Base-by-base conservation (phyloP, 2,797 vertebrate genomes). In the Lepilemur ruficaudatus region DNA sequence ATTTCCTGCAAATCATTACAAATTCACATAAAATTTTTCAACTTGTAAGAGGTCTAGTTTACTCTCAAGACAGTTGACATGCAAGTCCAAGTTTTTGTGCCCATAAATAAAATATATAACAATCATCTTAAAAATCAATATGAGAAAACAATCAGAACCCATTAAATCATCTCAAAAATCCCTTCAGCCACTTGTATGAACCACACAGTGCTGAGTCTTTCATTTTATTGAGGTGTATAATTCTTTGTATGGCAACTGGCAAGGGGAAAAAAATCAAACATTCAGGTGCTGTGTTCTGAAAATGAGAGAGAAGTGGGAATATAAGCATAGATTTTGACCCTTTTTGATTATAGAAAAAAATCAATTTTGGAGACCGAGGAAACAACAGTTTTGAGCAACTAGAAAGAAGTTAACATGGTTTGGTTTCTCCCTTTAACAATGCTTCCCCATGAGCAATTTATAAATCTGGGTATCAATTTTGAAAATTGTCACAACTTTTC, bases 61-160 rank as follows among this genome's bases (percentile, higher is more conserved):
- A 87, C 43, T 93, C 76, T 97, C 85, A 89, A 95, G 82, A 55
- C 67, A 95, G 50, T 85, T 95, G 48, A 79, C 35, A 75, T 78
- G n/a, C n/a, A 93, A 89, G 93, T 85, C 52, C 76, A 97, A 75
- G 41, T 98, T 98, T 98, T 98, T 98, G 95, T 89, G 52, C 92
- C 67, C 97, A 99, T 99, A 99, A 99, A 99, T 99, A 99, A 99
- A 99, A 98, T 98, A 99, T 98, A 59, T 28, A 28, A 28, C 28
- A 99, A 99, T 99, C 98, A 99, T 99, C 99, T 99, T 99, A 99
- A 99, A 98, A 99, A 99, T 98, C 99, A 99, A 98, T 99, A 98
- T 98, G 98, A 97, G 98, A 98, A 98, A 99, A 99, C 97, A 97
- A 98, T 98, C 98, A 98, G 97, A 98, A 98, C 98, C 98, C 98